Evolutionary conservation across 2,888 invertebrate genomes (phyloP).

Genomic region (Erebia aethiops): DNA sequence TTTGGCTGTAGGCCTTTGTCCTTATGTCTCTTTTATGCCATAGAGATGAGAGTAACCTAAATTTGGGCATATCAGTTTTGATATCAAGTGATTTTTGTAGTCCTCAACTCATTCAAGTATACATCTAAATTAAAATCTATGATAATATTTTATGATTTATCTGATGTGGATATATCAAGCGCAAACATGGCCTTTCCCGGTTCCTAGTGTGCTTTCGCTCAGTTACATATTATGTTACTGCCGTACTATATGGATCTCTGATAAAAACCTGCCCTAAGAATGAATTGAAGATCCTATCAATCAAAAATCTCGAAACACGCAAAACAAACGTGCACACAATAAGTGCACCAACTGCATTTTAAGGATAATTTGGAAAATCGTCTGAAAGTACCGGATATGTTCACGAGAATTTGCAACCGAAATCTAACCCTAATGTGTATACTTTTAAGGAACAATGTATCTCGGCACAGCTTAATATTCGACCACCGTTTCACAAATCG

Average conservation of each 20-base stretch:
- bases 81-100: too few species aligned
- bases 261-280: constrained; percentile 8
- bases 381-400: constrained; percentile 56
- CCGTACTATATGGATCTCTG: neutral
- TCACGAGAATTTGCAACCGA: constrained; percentile 13
- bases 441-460: constrained; percentile 32
- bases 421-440: constrained; percentile 29
- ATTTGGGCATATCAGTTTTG: too few species aligned
- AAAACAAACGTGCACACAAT: constrained; percentile 35
- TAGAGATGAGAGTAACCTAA: too few species aligned
- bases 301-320: constrained; percentile 33
- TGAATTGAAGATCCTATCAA: constrained; percentile 27
- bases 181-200: too few species aligned
- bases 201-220: too few species aligned
- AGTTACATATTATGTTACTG: too few species aligned
- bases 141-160: too few species aligned
- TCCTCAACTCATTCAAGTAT: too few species aligned
- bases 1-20: too few species aligned
- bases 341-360: constrained; percentile 46
- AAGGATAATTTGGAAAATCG: constrained; percentile 56
- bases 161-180: too few species aligned
- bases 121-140: too few species aligned
- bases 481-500: constrained; percentile 71
- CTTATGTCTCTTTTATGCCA: too few species aligned
- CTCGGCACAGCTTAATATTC: constrained; percentile 41